Evolutionary conservation across 2,113 vertebrate genomes (phyloP).

Genomic region (Ameiurus melas): DNA sequence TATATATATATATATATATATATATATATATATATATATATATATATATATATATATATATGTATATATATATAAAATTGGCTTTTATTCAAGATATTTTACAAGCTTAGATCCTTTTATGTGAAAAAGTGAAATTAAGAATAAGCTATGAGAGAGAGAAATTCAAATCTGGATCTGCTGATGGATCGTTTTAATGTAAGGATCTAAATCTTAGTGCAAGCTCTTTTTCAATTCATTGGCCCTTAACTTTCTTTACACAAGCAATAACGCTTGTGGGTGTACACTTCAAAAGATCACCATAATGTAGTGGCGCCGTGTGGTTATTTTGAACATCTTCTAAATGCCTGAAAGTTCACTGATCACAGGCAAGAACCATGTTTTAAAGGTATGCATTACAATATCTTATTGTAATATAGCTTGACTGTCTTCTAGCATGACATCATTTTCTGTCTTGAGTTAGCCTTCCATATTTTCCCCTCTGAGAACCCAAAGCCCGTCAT

Average conservation of each 20-base stretch:
- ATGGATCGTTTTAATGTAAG: neutral
- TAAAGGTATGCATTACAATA: neutral
- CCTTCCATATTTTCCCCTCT: neutral
- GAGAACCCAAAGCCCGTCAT: neutral
- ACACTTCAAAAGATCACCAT: neutral
- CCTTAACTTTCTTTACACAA: neutral
- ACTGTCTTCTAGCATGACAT: neutral
- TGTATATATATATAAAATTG: too few species aligned
- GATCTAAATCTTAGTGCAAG: neutral
- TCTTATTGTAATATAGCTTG: neutral
- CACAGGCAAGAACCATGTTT: neutral
- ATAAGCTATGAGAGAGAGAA: neutral
- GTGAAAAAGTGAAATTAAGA: neutral
- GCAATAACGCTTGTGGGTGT: neutral
- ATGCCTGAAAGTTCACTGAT: neutral
- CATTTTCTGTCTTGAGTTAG: neutral
- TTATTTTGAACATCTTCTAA: constrained; percentile 14
- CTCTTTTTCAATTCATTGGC: neutral
- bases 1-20: too few species aligned
- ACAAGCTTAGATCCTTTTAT: too few species aligned
- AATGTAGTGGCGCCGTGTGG: neutral
- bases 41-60: too few species aligned
- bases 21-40: too few species aligned
- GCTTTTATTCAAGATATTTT: too few species aligned
- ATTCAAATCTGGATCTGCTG: neutral